Evolutionary conservation across 2,113 vertebrate genomes (phyloP).

Genomic region (Chionis minor): DNA sequence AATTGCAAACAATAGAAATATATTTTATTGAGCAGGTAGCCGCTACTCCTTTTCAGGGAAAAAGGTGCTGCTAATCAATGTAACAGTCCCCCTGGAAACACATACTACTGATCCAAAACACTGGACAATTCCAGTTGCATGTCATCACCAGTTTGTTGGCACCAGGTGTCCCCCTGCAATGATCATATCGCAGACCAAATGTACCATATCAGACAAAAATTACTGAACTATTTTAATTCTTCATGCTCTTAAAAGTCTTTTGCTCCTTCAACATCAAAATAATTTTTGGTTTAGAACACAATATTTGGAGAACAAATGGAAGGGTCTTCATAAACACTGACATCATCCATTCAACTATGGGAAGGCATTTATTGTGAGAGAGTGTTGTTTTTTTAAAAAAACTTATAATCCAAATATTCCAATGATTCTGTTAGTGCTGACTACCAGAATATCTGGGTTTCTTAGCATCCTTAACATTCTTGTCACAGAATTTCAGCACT

Average conservation of each 20-base stretch:
- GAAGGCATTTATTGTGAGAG: fast-evolving
- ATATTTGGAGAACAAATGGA: background rate
- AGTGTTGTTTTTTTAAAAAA: background rate
- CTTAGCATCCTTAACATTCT: background rate
- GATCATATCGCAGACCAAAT: background rate
- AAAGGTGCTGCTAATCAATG: background rate
- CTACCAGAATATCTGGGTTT: background rate
- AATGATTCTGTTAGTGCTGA: background rate
- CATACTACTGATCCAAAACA: background rate
- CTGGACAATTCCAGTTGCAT: background rate
- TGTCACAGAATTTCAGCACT: background rate
- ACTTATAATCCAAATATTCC: background rate
- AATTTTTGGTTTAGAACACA: background rate
- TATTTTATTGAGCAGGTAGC: background rate
- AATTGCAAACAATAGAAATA: background rate
- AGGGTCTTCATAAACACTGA: background rate
- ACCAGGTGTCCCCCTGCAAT: background rate
- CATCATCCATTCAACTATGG: background rate
- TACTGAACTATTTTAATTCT: background rate
- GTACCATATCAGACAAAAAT: background rate
- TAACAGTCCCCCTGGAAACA: fast-evolving
- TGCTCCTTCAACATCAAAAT: background rate
- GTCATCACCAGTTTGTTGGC: background rate
- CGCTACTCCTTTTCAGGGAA: background rate
- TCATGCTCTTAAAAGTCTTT: background rate